Percentiles rank a stretch among this genome's conserved stretches.
Evolutionary conservation across 2,888 invertebrate species (phyloP).

Genomic region (Reticulitermes lucifugus): DNA sequence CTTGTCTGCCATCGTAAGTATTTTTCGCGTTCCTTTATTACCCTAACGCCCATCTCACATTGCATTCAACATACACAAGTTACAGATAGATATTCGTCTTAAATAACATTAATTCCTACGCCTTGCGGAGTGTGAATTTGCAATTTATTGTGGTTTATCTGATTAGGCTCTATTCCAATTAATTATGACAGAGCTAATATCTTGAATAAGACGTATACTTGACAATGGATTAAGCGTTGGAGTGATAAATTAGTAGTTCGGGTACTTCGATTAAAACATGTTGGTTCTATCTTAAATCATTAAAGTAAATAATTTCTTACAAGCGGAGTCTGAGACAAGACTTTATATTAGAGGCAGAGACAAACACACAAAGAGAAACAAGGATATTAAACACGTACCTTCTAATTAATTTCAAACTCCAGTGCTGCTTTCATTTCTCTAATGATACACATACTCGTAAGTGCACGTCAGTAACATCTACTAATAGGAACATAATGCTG

Average conservation of each 20-base stretch:
- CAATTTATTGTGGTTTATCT: no score
- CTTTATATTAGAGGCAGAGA: not conserved
- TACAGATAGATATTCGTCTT: no score
- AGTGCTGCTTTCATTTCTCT: not conserved
- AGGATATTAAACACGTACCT: conserved; percentile 14
- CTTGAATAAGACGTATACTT: not conserved
- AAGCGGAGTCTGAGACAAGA: not conserved
- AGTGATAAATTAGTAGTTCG: not conserved
- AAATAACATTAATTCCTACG: no score
- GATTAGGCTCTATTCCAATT: no score
- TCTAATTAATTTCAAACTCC: not conserved
- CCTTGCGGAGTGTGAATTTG: no score
- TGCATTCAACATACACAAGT: no score
- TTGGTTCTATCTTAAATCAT: not conserved
- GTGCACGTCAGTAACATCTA: not conserved
- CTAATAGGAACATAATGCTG: not conserved
- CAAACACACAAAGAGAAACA: not conserved
- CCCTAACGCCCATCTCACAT: no score
- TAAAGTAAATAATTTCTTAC: not conserved
- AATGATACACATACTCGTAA: not conserved
- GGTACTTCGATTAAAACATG: not conserved
- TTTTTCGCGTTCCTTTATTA: no score
- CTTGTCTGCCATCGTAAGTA: no score
- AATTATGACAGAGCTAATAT: not conserved
- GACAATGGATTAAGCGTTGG: not conserved